Evolutionary conservation across 2,113 vertebrate species (phyloP).

Genomic region (Todiramphus saurophagus): DNA sequence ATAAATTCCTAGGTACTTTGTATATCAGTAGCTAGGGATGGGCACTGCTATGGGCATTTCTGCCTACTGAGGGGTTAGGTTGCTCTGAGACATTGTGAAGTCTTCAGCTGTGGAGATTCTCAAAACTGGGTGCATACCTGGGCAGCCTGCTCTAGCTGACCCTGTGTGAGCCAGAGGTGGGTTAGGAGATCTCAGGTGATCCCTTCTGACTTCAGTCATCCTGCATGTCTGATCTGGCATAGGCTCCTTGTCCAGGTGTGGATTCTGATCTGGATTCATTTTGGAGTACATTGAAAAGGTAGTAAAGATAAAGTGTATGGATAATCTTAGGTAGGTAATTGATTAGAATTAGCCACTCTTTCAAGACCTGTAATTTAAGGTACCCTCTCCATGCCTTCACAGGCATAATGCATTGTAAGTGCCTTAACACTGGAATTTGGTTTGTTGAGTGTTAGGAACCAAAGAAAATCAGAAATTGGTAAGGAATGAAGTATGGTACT

Average conservation of each 20-base stretch:
- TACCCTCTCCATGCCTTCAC: neutral
- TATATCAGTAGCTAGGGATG: neutral
- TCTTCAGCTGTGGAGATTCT: neutral
- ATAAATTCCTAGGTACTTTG: neutral
- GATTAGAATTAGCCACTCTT: neutral
- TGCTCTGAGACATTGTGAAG: neutral
- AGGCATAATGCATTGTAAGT: neutral
- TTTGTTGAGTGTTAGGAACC: neutral
- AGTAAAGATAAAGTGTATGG: neutral
- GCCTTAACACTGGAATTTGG: neutral
- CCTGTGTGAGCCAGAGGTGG: accelerated
- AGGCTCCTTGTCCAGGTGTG: neutral
- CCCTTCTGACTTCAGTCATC: neutral
- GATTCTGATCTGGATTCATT: neutral
- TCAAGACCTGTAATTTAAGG: neutral
- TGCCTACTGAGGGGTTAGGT: neutral
- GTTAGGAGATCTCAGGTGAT: neutral
- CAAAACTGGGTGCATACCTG: neutral
- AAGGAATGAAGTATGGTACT: neutral
- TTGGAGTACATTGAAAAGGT: neutral
- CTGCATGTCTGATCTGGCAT: neutral
- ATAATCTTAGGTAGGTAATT: neutral
- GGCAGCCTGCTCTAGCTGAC: neutral
- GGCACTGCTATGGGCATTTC: neutral
- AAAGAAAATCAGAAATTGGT: neutral